Conservation (phyloP, 2,113 vertebrate genomes). For the Taurulus bubalis region DNA sequence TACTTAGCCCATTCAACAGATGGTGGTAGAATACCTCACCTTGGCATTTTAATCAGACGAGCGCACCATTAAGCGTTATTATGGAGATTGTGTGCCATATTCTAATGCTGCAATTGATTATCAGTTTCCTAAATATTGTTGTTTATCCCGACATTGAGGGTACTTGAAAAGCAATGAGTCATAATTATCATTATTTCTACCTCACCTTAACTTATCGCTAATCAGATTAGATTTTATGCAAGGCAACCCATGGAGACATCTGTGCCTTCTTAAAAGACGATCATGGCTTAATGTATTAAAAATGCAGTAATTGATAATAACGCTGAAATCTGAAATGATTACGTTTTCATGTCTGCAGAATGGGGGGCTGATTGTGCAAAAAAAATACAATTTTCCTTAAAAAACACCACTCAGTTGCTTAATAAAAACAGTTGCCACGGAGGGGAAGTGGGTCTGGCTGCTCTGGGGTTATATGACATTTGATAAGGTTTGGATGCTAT, state of each 20-base stretch:
- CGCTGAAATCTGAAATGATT: conserved; percentile 40
- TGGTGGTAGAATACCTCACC: conserved; percentile 51
- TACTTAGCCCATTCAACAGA: conserved; percentile 58
- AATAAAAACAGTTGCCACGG: conserved; percentile 40
- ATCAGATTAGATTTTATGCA: conserved; percentile 58
- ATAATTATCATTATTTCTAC: conserved; percentile 52
- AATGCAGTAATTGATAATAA: conserved; percentile 55
- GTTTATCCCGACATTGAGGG: conserved; percentile 42
- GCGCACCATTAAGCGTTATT: conserved; percentile 25
- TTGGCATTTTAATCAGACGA: conserved; percentile 57
- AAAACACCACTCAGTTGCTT: conserved; percentile 23
- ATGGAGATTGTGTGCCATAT: conserved; percentile 32
- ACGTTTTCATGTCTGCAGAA: conserved; percentile 41
- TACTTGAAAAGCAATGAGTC: conserved; percentile 55
- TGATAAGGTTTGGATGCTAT: conserved; percentile 77
- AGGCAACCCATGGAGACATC: conserved; percentile 52
- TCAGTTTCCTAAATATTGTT: conserved; percentile 49
- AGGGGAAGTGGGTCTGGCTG: conserved; percentile 45
- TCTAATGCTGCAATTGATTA: conserved; percentile 55
- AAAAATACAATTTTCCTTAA: conserved; percentile 41
- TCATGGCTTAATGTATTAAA: conserved; percentile 53
- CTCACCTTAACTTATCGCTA: conserved; percentile 52
- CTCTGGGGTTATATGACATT: conserved; percentile 63
- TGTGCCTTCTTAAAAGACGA: conserved; percentile 59
- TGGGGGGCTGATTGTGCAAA: conserved; percentile 23